A percentile compares a stretch with the other conserved stretches of the same genome.
Conservation (phyloP, 2,113 vertebrate genomes). For the Micronisus gabar region DNA sequence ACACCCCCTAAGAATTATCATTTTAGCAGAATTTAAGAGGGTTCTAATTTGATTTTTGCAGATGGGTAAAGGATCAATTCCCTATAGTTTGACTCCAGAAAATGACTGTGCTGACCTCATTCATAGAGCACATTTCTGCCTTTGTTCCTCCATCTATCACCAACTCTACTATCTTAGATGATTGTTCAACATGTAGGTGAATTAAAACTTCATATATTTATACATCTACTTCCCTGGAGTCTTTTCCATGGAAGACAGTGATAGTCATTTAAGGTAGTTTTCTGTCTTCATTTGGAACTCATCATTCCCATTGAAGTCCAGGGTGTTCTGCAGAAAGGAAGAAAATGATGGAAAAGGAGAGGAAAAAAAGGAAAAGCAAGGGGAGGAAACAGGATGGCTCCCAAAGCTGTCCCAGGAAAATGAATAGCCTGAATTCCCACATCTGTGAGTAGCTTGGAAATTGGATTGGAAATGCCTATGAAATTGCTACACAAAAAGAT, state of each 20-base stretch:
- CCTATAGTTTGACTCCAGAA: neutral
- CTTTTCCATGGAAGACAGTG: neutral
- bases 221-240: neutral
- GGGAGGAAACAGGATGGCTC: neutral
- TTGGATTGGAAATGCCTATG: neutral
- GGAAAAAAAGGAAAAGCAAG: neutral
- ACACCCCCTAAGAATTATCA: neutral
- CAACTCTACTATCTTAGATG: neutral
- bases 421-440: neutral
- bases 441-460: neutral
- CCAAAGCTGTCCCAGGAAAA: neutral
- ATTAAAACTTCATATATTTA: neutral
- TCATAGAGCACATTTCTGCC: fast-evolving
- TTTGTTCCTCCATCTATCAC: neutral
- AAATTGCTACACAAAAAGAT: neutral
- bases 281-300: neutral
- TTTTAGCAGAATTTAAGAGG: neutral
- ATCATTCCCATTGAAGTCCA: neutral
- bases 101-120: neutral
- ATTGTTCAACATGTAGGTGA: neutral
- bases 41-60: neutral
- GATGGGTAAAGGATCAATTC: neutral
- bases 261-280: neutral
- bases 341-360: neutral
- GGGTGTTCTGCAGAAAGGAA: neutral